phyloP scores from a whole-genome alignment of 2,888 invertebrate species.

The Lepidocyrtinus sp. region DNA sequence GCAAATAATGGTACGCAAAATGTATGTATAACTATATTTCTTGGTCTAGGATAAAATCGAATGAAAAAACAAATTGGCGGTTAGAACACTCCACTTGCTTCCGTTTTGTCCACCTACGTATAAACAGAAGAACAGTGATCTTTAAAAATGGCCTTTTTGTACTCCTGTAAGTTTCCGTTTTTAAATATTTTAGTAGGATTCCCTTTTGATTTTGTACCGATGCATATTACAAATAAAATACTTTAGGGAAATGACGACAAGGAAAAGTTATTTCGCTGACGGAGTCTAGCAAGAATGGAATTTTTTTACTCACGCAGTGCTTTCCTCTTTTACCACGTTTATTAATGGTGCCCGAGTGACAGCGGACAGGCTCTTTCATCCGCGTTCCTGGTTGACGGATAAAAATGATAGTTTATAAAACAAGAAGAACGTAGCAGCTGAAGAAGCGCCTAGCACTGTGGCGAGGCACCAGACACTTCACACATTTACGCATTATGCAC shows the following conservation, averaged over 20 bases:
- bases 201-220: conserved; percentile 3
- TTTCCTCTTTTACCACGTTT: conserved; percentile 63
- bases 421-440: conserved; percentile 36
- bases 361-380: conserved; percentile 65
- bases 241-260: conserved; percentile 35
- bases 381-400: conserved; percentile 64
- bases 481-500: conserved; percentile 34
- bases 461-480: conserved; percentile 12
- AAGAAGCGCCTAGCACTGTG: neutral
- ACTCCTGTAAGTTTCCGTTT: neutral
- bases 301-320: neutral
- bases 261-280: conserved; percentile 39
- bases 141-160: neutral
- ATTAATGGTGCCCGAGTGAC: conserved; percentile 67
- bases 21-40: too few species aligned
- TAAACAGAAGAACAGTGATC: too few species aligned
- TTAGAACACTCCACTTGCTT: neutral
- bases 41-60: too few species aligned
- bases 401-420: conserved; percentile 67
- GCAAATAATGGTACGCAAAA: too few species aligned
- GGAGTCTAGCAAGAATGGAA: too few species aligned
- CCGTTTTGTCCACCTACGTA: neutral
- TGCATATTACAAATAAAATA: neutral
- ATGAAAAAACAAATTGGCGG: too few species aligned
- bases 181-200: neutral